phyloP scores from a whole-genome alignment of 2,888 invertebrate species.

The Coenonympha glycerion region DNA sequence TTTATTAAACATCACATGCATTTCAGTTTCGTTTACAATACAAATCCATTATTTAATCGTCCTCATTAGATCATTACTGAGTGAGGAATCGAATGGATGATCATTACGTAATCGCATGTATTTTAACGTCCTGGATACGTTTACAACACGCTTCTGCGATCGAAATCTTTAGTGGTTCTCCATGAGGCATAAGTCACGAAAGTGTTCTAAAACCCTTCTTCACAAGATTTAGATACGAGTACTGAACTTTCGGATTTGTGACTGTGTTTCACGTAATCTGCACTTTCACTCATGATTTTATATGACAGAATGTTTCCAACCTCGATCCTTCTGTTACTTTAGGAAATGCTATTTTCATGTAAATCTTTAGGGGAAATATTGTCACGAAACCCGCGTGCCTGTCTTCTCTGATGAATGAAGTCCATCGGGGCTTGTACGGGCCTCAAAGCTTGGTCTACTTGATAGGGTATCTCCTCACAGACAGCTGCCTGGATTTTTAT shows the following conservation, averaged over 20 bases:
- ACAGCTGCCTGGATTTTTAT: too few relatives aligned
- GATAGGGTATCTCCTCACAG: too few relatives aligned
- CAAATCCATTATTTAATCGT: slow-evolving; percentile 14
- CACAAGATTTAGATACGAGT: background rate
- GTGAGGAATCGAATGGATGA: slow-evolving; percentile 19
- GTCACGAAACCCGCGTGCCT: too few relatives aligned
- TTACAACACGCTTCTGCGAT: slow-evolving; percentile 28
- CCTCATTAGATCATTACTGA: slow-evolving; percentile 24
- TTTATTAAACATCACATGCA: background rate
- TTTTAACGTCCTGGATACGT: slow-evolving; percentile 30
- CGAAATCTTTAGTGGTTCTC: slow-evolving; percentile 18
- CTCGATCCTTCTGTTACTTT: too few relatives aligned
- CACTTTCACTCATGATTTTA: background rate
- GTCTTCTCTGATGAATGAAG: too few relatives aligned
- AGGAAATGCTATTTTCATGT: too few relatives aligned
- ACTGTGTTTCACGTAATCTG: background rate
- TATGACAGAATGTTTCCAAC: too few relatives aligned
- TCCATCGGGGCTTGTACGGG: too few relatives aligned
- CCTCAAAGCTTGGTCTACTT: too few relatives aligned
- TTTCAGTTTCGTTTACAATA: background rate
- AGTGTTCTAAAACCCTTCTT: background rate
- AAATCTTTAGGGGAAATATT: too few relatives aligned
- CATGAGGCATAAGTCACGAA: slow-evolving; percentile 19
- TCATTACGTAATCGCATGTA: slow-evolving; percentile 26
- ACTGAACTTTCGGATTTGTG: background rate